Percentiles rank a stretch among this genome's conserved stretches.
Evolutionary conservation across 1,140 invertebrate genomes (phyloP).

Genomic region (Trachymyrmex septentrionalis): DNA sequence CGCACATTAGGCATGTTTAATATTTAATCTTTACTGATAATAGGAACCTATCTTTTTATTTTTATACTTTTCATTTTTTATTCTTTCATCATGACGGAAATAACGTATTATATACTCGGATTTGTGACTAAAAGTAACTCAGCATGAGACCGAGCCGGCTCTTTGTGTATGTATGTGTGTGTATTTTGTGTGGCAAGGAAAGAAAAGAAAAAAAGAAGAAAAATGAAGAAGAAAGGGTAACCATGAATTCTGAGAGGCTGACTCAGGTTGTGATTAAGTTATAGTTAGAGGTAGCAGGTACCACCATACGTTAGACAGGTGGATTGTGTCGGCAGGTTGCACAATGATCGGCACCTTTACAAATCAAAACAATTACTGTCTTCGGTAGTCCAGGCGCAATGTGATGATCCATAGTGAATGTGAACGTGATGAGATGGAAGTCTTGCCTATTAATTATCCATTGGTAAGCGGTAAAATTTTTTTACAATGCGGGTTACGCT

Average conservation of each 20-base stretch:
- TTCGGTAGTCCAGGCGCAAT: slow-evolving; percentile 66
- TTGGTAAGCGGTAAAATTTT: slow-evolving; percentile 43
- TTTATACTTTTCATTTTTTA: slow-evolving; percentile 15
- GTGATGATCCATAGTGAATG: slow-evolving; percentile 53
- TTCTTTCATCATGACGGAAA: slow-evolving; percentile 37
- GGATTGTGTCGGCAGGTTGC: slow-evolving; percentile 62
- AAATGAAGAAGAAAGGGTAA: slow-evolving; percentile 43
- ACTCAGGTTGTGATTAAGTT: slow-evolving; percentile 77
- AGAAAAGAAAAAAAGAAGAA: slow-evolving; percentile 41
- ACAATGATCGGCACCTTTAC: slow-evolving; percentile 73
- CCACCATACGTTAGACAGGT: slow-evolving; percentile 72
- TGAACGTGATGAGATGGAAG: slow-evolving; percentile 31
- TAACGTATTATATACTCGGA: slow-evolving; percentile 61
- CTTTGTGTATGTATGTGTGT: not conserved
- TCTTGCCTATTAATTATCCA: slow-evolving; percentile 62
- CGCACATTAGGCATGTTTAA: not conserved
- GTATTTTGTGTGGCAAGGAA: slow-evolving; percentile 37
- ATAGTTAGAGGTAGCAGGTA: slow-evolving; percentile 71
- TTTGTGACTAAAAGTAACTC: slow-evolving; percentile 60
- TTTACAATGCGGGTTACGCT: slow-evolving; percentile 62
- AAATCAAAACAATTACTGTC: slow-evolving; percentile 82
- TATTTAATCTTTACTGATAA: slow-evolving; percentile 53
- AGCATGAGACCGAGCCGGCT: slow-evolving; percentile 19
- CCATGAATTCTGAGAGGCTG: slow-evolving; percentile 64
- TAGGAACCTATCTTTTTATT: slow-evolving; percentile 31